phyloP scores from a whole-genome alignment of 2,888 invertebrate species.

The Idaea dimidiata region DNA sequence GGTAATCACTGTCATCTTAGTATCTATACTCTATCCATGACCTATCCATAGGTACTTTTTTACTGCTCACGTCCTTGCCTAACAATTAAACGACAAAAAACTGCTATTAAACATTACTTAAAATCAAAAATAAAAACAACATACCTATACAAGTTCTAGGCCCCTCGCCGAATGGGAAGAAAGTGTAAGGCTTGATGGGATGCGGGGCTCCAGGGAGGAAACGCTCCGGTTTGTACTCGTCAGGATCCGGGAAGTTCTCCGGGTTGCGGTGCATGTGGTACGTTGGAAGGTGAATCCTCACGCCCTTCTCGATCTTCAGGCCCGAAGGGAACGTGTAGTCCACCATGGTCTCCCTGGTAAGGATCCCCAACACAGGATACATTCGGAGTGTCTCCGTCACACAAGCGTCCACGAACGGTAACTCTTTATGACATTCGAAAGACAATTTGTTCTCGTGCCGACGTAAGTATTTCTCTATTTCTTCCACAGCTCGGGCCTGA shows the following conservation, averaged over 20 bases:
- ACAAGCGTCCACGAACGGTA: slow-evolving; percentile 47
- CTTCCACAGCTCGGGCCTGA: slow-evolving; percentile 38
- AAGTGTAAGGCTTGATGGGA: slow-evolving; percentile 42
- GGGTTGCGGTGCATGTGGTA: slow-evolving; percentile 46
- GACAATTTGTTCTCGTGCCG: slow-evolving; percentile 34
- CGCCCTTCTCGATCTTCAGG: slow-evolving; percentile 40
- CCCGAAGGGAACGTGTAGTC: slow-evolving; percentile 49
- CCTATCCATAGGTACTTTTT: too few species aligned
- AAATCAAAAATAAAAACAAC: slow-evolving; percentile 9
- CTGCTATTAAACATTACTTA: too few species aligned
- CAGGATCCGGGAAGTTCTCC: slow-evolving; percentile 45
- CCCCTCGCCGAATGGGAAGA: slow-evolving; percentile 53
- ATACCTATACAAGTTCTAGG: slow-evolving; percentile 54
- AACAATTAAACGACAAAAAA: too few species aligned
- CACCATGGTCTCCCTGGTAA: slow-evolving; percentile 44
- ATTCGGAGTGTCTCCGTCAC: slow-evolving; percentile 44
- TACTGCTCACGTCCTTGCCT: too few species aligned
- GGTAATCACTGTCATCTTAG: too few species aligned
- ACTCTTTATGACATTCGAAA: slow-evolving; percentile 43
- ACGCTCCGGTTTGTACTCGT: slow-evolving; percentile 46
- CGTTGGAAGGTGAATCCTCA: slow-evolving; percentile 47
- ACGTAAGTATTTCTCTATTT: slow-evolving; percentile 44
- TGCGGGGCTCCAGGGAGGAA: slow-evolving; percentile 41
- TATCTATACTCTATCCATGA: too few species aligned
- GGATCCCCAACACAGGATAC: slow-evolving; percentile 42